Evolutionary conservation across 2,113 vertebrate genomes (phyloP).

Genomic region (Procavia capensis): DNA sequence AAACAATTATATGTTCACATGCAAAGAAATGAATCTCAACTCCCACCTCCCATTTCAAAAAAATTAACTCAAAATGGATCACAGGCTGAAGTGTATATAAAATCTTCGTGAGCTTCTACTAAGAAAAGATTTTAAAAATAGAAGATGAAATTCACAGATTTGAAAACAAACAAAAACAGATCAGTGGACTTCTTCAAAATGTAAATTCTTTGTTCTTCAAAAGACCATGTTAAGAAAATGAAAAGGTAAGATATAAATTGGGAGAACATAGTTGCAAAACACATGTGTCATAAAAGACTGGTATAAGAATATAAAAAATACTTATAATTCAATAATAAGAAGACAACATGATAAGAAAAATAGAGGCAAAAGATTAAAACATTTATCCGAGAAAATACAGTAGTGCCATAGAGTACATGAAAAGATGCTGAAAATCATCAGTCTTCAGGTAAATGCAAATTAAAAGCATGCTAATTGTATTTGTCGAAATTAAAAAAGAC

Average conservation of each 20-base stretch:
- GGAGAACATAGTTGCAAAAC: background rate
- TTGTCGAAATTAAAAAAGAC: background rate
- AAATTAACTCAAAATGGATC: background rate
- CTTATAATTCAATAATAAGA: background rate
- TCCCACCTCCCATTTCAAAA: background rate
- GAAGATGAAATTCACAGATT: background rate
- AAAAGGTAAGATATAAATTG: background rate
- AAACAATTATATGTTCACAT: background rate
- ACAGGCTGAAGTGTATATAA: background rate
- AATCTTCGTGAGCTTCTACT: background rate
- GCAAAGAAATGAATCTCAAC: background rate
- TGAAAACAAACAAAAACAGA: background rate
- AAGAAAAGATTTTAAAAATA: background rate
- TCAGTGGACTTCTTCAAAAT: background rate
- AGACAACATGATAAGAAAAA: background rate
- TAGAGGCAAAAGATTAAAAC: background rate
- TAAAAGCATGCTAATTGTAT: background rate
- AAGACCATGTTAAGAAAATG: background rate
- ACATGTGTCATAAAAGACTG: background rate
- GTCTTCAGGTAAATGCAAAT: no score
- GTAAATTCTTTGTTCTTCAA: background rate
- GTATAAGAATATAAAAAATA: no score
- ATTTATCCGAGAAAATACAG: background rate
- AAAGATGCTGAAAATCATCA: no score
- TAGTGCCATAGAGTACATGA: background rate